Evolutionary conservation across 53 echinoderm and acorn worm species (phyloP).

Genomic region (Antedon mediterranea): DNA sequence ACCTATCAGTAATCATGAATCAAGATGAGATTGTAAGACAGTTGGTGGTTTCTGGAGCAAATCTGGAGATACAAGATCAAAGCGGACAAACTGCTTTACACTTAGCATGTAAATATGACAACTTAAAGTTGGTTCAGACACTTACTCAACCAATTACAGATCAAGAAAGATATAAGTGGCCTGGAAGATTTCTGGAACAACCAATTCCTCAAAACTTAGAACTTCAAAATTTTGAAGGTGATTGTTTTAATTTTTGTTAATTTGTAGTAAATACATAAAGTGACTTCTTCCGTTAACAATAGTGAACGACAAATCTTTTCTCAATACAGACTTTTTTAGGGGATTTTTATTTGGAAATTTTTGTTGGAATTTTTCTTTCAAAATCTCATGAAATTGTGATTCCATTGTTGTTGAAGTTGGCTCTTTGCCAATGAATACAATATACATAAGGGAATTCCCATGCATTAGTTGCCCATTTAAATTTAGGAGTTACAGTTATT

Average conservation of each 20-base stretch:
- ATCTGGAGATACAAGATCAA: conserved; percentile 47
- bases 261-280: background rate
- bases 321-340: too few species aligned
- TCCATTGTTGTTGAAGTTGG: background rate
- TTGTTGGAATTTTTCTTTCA: conserved; percentile 9
- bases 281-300: too few species aligned
- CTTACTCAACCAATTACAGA: conserved; percentile 32
- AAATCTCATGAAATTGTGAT: conserved; percentile 9
- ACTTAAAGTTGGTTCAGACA: conserved; percentile 34
- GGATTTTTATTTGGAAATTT: background rate
- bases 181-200: conserved; percentile 3
- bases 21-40: conserved; percentile 47
- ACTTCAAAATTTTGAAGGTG: conserved; percentile 92
- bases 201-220: conserved; percentile 56
- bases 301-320: too few species aligned
- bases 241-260: too few species aligned
- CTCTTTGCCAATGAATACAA: background rate
- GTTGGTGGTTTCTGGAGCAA: conserved; percentile 50
- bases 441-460: conserved; percentile 68
- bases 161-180: conserved; percentile 19
- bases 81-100: conserved; percentile 77
- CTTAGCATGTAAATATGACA: conserved; percentile 46
- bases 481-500: too few species aligned
- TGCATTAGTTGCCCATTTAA: background rate
- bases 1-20: conserved; percentile 49